Evolutionary conservation across 2,113 vertebrate genomes (phyloP).

Genomic region (Apeltes quadracus): DNA sequence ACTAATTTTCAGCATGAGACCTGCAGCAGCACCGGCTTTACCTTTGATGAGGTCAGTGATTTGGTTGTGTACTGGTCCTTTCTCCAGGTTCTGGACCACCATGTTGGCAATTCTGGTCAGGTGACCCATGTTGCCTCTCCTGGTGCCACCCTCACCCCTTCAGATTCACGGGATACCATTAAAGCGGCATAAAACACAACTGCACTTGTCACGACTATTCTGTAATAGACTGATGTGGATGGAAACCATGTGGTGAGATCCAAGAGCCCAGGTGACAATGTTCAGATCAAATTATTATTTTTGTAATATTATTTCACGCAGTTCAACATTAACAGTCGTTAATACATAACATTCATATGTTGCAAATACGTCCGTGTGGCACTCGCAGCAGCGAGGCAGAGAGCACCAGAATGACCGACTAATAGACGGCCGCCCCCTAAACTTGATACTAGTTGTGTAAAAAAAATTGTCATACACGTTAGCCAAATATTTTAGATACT

Average conservation of each 20-base stretch:
- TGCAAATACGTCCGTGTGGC: too few species aligned
- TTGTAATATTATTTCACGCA: too few species aligned
- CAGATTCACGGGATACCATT: constrained; percentile 20
- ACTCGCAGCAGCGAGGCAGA: too few species aligned
- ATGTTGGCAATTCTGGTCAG: constrained; percentile 94
- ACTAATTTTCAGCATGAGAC: not conserved
- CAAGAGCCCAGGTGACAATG: not conserved
- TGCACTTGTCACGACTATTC: not conserved
- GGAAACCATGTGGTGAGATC: not conserved
- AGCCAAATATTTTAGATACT: too few species aligned
- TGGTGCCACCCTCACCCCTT: constrained; percentile 92
- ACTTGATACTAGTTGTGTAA: too few species aligned
- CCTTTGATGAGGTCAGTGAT: constrained; percentile 91
- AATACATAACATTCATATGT: too few species aligned
- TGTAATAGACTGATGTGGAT: not conserved
- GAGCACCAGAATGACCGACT: too few species aligned
- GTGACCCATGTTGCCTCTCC: constrained; percentile 97
- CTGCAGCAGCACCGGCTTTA: constrained; percentile 45
- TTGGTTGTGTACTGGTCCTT: constrained; percentile 88
- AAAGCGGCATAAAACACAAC: not conserved
- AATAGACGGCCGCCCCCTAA: too few species aligned
- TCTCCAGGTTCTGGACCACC: constrained; percentile 93
- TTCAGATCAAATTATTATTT: too few species aligned
- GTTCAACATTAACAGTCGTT: too few species aligned
- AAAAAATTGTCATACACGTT: too few species aligned